A percentile compares a stretch with the other conserved stretches of the same genome.
Evolutionary conservation across 2,797 vertebrate species (phyloP).

Genomic region (Enteromius mattozi): DNA sequence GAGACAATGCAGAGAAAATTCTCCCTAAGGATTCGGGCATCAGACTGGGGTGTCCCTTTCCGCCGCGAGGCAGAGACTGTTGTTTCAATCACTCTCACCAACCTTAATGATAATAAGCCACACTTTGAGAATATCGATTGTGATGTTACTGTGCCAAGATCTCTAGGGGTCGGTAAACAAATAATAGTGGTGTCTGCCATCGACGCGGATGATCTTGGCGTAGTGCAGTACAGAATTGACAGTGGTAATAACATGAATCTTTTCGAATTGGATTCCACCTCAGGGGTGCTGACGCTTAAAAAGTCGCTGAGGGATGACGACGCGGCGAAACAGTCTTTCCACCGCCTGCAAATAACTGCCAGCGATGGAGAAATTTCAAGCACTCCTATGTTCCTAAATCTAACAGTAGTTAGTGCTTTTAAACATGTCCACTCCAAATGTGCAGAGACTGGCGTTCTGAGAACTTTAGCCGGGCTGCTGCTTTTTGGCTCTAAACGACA

Average conservation of each 20-base stretch:
- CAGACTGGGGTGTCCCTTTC: constrained; percentile 86
- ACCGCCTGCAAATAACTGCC: constrained; percentile 83
- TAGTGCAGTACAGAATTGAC: constrained; percentile 84
- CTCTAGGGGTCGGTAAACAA: constrained; percentile 82
- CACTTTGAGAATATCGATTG: constrained; percentile 87
- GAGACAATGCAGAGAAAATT: constrained; percentile 86
- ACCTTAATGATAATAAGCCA: constrained; percentile 86
- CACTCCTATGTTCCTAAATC: constrained; percentile 79
- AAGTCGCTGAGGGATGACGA: constrained; percentile 76
- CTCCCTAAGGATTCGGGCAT: constrained; percentile 81
- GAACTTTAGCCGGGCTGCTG: constrained; percentile 82
- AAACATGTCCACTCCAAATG: constrained; percentile 78
- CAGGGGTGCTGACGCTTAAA: constrained; percentile 84
- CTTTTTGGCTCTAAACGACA: constrained; percentile 81
- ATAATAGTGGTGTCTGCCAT: constrained; percentile 86
- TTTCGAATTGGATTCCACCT: constrained; percentile 81
- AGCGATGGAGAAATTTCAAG: constrained; percentile 85
- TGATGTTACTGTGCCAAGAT: constrained; percentile 81
- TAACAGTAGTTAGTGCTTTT: constrained; percentile 78
- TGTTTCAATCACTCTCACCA: constrained; percentile 81
- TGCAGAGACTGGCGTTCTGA: constrained; percentile 85
- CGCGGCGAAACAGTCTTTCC: constrained; percentile 77
- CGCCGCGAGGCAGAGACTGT: constrained; percentile 82
- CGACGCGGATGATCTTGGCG: constrained; percentile 85
- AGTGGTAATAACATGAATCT: constrained; percentile 83